Evolutionary conservation across 2,113 vertebrate genomes (phyloP).

Genomic region (Setophaga kirtlandii): DNA sequence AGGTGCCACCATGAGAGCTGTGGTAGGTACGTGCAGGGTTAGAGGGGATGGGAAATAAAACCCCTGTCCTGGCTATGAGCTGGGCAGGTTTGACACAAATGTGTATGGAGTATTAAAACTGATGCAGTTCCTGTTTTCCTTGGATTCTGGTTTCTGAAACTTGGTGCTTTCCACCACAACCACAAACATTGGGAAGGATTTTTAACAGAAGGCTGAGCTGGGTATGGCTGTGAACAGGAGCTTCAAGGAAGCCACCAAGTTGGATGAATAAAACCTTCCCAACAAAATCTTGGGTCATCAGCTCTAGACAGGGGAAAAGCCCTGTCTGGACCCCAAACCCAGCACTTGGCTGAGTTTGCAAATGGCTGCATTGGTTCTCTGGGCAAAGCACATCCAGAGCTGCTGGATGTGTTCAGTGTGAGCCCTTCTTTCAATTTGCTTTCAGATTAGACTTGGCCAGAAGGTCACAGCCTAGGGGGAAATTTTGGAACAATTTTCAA

Average conservation of each 20-base stretch:
- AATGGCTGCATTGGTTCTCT: neutral
- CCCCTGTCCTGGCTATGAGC: rapidly evolving
- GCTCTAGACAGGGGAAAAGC: neutral
- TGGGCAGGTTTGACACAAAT: neutral
- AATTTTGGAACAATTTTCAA: conserved; percentile 37
- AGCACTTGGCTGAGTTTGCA: neutral
- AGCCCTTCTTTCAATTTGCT: neutral
- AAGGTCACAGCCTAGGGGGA: neutral
- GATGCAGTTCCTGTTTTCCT: neutral
- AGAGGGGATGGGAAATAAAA: neutral
- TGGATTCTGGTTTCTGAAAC: neutral
- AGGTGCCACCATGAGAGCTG: rapidly evolving
- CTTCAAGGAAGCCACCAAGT: neutral
- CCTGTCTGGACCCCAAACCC: neutral
- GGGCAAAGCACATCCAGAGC: neutral
- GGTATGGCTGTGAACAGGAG: rapidly evolving
- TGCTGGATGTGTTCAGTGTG: neutral
- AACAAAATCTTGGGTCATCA: neutral
- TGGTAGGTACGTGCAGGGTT: rapidly evolving
- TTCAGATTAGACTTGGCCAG: conserved; percentile 28
- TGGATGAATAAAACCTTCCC: neutral
- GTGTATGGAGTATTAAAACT: neutral
- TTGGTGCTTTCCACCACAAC: neutral
- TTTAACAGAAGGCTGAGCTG: neutral
- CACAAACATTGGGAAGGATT: neutral